These are phyloP conservation scores for Etia nguti DNA, from an alignment of 2,113 vertebrate species.

Conservation along the genomic window DNA sequence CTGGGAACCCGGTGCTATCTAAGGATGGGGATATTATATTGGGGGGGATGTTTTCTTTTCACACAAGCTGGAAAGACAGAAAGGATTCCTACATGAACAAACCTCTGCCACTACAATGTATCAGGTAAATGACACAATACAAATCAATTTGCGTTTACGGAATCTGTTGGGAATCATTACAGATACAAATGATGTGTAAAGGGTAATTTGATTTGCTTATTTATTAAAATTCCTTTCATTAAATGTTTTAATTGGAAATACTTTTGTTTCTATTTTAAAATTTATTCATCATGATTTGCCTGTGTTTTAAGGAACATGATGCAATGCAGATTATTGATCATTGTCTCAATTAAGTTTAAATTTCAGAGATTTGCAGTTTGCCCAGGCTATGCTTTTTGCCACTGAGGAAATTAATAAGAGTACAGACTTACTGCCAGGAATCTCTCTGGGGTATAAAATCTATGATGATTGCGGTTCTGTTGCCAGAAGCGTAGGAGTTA, in stretches of 20 bases:
- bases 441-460: constrained; percentile 54
- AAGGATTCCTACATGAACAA: too few species aligned
- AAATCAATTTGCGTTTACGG: not conserved
- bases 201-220: not conserved
- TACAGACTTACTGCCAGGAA: constrained; percentile 10
- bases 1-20: too few species aligned
- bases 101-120: constrained; percentile 40
- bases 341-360: constrained; percentile 41
- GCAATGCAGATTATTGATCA: not conserved
- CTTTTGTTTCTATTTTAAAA: not conserved
- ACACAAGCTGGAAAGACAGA: too few species aligned
- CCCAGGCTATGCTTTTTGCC: constrained; percentile 64
- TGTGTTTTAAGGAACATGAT: not conserved
- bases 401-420: not conserved
- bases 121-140: constrained; percentile 19
- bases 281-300: not conserved
- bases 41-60: too few species aligned
- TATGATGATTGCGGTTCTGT: constrained; percentile 66
- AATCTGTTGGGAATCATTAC: not conserved
- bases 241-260: not conserved
- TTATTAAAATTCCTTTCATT: not conserved
- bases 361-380: constrained; percentile 37
- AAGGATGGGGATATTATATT: too few species aligned
- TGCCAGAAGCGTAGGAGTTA: constrained; percentile 43
- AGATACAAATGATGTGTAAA: not conserved